Evolutionary conservation across 1,140 invertebrate species (phyloP).

Genomic region (Araneus ventricosus): DNA sequence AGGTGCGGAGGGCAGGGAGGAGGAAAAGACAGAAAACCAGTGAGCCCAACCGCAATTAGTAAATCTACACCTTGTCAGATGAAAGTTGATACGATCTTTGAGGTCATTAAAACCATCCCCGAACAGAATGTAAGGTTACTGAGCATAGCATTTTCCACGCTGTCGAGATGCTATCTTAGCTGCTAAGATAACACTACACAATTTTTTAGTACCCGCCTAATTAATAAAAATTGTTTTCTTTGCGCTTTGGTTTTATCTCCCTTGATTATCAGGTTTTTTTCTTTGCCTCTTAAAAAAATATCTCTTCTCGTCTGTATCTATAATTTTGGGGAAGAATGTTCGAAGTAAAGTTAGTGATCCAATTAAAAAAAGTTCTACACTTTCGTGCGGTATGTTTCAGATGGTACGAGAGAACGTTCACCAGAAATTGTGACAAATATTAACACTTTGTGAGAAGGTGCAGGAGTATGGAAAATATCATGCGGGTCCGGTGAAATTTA

Average conservation of each 20-base stretch:
- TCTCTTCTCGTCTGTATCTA: background rate
- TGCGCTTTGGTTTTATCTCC: constrained; percentile 47
- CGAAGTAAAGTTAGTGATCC: background rate
- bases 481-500: too few relatives aligned
- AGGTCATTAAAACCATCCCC: constrained; percentile 71
- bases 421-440: too few relatives aligned
- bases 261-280: constrained; percentile 38
- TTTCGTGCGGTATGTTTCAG: background rate
- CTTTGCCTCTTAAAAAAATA: background rate
- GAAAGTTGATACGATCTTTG: constrained; percentile 66
- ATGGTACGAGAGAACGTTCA: too few relatives aligned
- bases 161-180: constrained; percentile 64
- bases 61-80: constrained; percentile 75
- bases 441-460: too few relatives aligned
- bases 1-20: background rate
- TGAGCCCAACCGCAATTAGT: constrained; percentile 66
- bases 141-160: constrained; percentile 45
- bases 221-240: constrained; percentile 73
- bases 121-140: constrained; percentile 52
- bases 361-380: background rate
- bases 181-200: constrained; percentile 70
- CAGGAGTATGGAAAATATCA: too few relatives aligned
- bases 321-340: background rate
- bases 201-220: constrained; percentile 61
- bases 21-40: constrained; percentile 25